phyloP scores from a whole-genome alignment of 2,113 vertebrate species.

The Cavia porcellus region DNA sequence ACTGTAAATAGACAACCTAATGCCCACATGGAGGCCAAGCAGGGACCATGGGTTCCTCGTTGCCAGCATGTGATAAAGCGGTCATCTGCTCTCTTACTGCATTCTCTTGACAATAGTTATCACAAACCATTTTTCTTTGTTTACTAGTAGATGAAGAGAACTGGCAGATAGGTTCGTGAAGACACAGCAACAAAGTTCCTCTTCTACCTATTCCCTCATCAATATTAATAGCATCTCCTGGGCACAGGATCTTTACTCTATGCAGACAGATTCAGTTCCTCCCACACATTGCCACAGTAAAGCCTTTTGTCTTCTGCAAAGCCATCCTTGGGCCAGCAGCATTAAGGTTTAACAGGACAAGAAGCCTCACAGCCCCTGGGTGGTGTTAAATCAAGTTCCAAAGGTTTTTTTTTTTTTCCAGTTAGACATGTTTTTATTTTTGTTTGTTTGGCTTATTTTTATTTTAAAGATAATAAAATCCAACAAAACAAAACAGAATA shows the following conservation, averaged over 20 bases:
- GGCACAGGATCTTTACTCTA: background rate
- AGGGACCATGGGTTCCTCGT: background rate
- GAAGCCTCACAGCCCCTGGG: background rate
- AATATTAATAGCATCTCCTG: background rate
- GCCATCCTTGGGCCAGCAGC: background rate
- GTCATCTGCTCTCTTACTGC: background rate
- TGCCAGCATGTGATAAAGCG: background rate
- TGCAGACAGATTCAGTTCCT: background rate
- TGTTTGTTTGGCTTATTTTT: too few species aligned
- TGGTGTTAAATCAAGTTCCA: background rate
- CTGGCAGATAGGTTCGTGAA: background rate
- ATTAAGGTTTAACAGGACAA: background rate
- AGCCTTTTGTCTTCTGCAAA: background rate
- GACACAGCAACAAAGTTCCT: background rate
- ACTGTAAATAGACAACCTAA: background rate
- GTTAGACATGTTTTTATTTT: too few species aligned
- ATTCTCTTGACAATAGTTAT: background rate
- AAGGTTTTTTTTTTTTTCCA: too few species aligned
- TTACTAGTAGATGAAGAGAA: constrained; percentile 37
- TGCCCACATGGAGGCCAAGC: background rate
- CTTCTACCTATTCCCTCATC: background rate
- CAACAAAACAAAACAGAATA: too few species aligned
- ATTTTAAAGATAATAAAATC: too few species aligned
- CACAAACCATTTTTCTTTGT: background rate
- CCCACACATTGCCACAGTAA: background rate